Base-by-base conservation (phyloP, 2,797 vertebrate genomes). In the Rhabdophis nuchalis region DNA sequence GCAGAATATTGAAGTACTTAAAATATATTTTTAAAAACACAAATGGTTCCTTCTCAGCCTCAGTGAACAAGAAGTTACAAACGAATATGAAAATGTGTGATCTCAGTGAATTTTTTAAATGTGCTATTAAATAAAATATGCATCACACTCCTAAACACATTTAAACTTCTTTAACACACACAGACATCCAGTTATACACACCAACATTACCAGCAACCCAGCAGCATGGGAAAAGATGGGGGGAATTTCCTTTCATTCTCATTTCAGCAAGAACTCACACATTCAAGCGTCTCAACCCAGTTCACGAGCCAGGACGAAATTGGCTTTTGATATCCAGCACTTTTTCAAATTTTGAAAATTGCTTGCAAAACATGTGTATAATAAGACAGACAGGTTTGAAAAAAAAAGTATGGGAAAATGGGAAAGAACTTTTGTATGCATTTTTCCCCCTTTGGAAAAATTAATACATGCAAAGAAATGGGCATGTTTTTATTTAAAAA, bases 1-100 rank as follows among this genome's bases (percentile, higher is more conserved):
- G 50, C 93, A 72, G 86, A 94, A 94, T 94, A 72, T 18, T 72
- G 61, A 58, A 87, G 36, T 82, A 41, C 41, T 36, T 60, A n/a
- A 46, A 64, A 68, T 50, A 29, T 46, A 53, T 4, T 64, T n/a
- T 11, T 36, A 72, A 57, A n/a, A 56, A 50, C 36, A 36, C 54
- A 87, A 90, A 90, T 27, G 23, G 41, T 77, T 90, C 20, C 29
- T 50, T 68, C 25, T 86, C 18, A 87, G 20, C 0, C n/a, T 29
- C 16, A 5, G 32, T 56, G 52, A 87, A 53, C 10, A 61, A 85
- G 77, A 89, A 54, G 13, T 36, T 85, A 14, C 8, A 14, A 64
- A 86, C 27, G 60, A 72, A 72, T 72, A 86, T 56, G 50, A 68
- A 68, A 92, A 90, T 89, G 20, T n/a, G 53, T 56, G 88, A 86